Conservation (phyloP, 2,888 invertebrate genomes). For the Eristalis pertinax region DNA sequence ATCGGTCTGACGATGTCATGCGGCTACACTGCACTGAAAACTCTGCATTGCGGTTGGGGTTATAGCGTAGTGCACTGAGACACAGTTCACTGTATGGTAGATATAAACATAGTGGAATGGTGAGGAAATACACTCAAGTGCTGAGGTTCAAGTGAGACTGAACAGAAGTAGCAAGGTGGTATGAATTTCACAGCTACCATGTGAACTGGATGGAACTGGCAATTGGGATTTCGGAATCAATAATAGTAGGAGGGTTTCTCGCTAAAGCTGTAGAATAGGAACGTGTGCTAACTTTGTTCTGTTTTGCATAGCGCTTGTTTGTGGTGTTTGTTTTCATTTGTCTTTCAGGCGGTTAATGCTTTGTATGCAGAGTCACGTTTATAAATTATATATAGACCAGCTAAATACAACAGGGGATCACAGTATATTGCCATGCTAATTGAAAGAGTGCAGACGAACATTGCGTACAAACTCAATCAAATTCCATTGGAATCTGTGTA, state of each 20-base stretch:
- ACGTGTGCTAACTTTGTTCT: conserved; percentile 23
- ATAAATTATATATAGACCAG: not conserved
- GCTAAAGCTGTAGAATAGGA: not conserved
- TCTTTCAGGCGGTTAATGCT: too few species aligned
- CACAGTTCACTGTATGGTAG: conserved; percentile 47
- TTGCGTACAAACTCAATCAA: not conserved
- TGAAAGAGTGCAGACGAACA: not conserved
- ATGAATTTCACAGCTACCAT: conserved; percentile 20
- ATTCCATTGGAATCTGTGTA: too few species aligned
- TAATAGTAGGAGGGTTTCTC: not conserved
- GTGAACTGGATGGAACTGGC: conserved; percentile 7
- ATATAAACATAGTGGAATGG: conserved; percentile 41
- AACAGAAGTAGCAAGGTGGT: not conserved
- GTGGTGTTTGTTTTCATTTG: not conserved
- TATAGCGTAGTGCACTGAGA: conserved; percentile 26
- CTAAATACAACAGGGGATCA: not conserved
- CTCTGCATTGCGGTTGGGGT: conserved; percentile 64
- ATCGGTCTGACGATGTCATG: conserved; percentile 63
- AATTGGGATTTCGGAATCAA: conserved; percentile 7
- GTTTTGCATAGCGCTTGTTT: not conserved
- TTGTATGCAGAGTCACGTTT: not conserved
- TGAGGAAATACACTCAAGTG: not conserved
- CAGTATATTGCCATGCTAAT: not conserved
- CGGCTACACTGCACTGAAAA: conserved; percentile 56
- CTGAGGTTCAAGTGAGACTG: not conserved